Evolutionary conservation across 2,888 invertebrate species (phyloP).

Genomic region (Plagodis pulveraria): DNA sequence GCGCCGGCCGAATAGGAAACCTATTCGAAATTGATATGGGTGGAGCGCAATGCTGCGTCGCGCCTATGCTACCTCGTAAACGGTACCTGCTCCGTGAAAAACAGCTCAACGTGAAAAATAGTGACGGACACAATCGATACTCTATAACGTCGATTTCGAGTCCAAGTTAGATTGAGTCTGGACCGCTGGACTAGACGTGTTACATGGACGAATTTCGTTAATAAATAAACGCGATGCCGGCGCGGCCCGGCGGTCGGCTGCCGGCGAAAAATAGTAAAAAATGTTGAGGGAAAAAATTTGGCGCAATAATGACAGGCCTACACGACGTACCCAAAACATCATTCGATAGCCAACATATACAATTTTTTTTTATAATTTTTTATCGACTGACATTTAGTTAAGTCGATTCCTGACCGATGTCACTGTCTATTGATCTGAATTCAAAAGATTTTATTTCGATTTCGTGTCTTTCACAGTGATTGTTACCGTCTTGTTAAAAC

Average conservation of each 20-base stretch:
- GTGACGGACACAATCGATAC: constrained; percentile 45
- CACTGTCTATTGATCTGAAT: constrained; percentile 44
- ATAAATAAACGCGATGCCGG: constrained; percentile 81
- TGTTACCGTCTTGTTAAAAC: constrained; percentile 52
- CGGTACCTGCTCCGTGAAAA: constrained; percentile 56
- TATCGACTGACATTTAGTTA: constrained; percentile 67
- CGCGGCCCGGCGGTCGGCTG: constrained; percentile 63
- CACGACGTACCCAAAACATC: constrained; percentile 77
- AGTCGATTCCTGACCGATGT: constrained; percentile 44
- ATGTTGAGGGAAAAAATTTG: constrained; percentile 69
- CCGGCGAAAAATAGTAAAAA: constrained; percentile 74
- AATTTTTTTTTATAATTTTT: constrained; percentile 82
- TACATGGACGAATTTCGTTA: constrained; percentile 81
- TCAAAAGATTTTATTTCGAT: constrained; percentile 49
- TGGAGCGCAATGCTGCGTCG: constrained; percentile 77
- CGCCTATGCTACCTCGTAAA: constrained; percentile 80
- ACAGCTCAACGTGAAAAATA: constrained; percentile 48
- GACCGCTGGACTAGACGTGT: constrained; percentile 54
- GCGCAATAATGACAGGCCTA: constrained; percentile 77
- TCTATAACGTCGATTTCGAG: constrained; percentile 50
- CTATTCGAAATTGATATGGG: constrained; percentile 85
- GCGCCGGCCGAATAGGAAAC: constrained; percentile 79
- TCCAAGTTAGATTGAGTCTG: constrained; percentile 39
- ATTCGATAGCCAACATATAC: constrained; percentile 75
- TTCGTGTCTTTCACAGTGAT: constrained; percentile 43